These are phyloP conservation scores for Limnephilus lunatus DNA, from an alignment of 2,888 invertebrate species.

Conservation along the genomic window DNA sequence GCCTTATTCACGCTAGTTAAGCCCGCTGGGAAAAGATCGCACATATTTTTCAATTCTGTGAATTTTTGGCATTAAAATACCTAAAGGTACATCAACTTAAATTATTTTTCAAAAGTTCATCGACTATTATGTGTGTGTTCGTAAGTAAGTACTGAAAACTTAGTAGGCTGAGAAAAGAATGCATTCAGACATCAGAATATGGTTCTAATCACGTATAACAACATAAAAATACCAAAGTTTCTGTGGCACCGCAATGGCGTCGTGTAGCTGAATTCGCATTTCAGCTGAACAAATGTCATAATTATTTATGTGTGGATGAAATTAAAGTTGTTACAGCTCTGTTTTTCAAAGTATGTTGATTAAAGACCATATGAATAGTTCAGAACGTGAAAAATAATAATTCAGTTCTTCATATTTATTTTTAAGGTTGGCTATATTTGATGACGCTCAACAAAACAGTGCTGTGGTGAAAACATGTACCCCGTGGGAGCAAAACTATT, in stretches of 20 bases:
- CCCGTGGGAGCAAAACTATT: conserved; percentile 27
- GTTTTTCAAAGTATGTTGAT: conserved; percentile 5
- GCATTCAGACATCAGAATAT: background rate
- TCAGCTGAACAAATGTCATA: conserved; percentile 50
- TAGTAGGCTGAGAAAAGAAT: background rate
- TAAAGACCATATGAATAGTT: background rate
- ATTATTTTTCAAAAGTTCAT: too few species aligned
- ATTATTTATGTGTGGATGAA: conserved; percentile 55
- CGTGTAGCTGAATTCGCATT: conserved; percentile 50
- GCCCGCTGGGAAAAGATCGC: too few species aligned
- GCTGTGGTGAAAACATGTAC: conserved; percentile 58
- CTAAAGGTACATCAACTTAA: too few species aligned
- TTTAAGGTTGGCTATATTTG: conserved; percentile 61
- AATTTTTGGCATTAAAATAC: too few species aligned
- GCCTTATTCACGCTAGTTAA: too few species aligned
- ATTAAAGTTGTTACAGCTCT: conserved; percentile 7
- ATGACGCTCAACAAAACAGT: conserved; percentile 63
- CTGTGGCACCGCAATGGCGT: conserved; percentile 57
- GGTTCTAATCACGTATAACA: conserved; percentile 47
- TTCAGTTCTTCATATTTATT: conserved; percentile 35
- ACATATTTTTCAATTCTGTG: too few species aligned
- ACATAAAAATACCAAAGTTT: conserved; percentile 40
- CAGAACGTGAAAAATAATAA: conserved; percentile 5
- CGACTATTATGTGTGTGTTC: too few species aligned
- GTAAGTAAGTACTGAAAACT: conserved; percentile 18